Base-by-base conservation (phyloP, 2,888 invertebrate genomes). In the Pseudococcus longispinus region DNA sequence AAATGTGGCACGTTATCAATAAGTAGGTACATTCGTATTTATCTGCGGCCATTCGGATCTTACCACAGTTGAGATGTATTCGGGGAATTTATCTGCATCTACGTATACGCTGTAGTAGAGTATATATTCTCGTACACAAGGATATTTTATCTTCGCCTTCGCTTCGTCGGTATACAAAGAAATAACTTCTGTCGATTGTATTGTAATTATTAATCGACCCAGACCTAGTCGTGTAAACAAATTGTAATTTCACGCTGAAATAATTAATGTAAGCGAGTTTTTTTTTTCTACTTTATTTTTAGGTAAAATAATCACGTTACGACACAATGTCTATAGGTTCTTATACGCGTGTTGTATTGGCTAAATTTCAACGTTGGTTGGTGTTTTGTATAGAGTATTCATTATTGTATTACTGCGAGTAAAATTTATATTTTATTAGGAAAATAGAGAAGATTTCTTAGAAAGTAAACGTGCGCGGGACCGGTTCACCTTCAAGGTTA, bases 401-500 rank as follows among this genome's bases (percentile, higher is more conserved):
- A 60, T 37, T 6, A 37, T 60, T 70, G 70, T 70, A 70, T 29
- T 37, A 65, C 26, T 13, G 11, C 65, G 70, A 29, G 60, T 60
- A 60, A 60, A 60, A 60, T 60, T 60, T 37, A 37, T 4, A 37
- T 37, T 37, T 37, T 60, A 70, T 70, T 70, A 70, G 29, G 65
- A 70, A 70, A 70, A 70, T 70, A 32, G 60, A 60, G 60, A 60
- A 2, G 70, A 70, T 70, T 70, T 70, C 70, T 70, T 70, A 26
- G 70, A 70, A 70, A 70, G 70, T 70, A 8, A 70, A 70, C 70
- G 70, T 29, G 70, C 70, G 29, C 60, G 29, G 70, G 26, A 70
- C 70, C 70, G 70, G 70, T 70, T 70, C 70, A 18, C 70, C 70
- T 70, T 70, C 70, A 70, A 70, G 70, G 70, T 70, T 29, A 70